Evolutionary conservation across 1,140 invertebrate genomes (phyloP), one percentile per base, ranked within the genome.

Genomic region (Calephelis nemesis): DNA sequence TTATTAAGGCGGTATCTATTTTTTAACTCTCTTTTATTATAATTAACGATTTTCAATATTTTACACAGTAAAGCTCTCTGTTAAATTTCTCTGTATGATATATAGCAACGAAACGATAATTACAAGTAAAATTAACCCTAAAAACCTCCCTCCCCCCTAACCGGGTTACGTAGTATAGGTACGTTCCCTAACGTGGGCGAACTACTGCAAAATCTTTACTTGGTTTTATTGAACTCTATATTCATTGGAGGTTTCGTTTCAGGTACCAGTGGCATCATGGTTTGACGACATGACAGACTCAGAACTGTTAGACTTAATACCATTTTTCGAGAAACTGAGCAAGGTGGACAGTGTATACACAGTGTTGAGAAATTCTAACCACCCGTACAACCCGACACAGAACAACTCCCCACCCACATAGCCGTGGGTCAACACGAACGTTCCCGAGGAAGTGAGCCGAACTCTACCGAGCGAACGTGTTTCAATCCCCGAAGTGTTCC

Each of bases 251-350:
- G 70, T 40, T 40, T 58, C 72, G 72, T 85, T 92, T 2, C 89
- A 98, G 98, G 97, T 99, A 90, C 98, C 98, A 88, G 97, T 99
- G 68, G 97, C 97, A 85, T 98, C 97, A 69, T 99, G 98, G 98
- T 99, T 99, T 92, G 98, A 99, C 91, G 98, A 99, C 90, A 97
- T 98, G 94, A 96, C 96, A 79, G 98, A 99, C 91, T 97, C 96
- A 64, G 98, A 99, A 93, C 93, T 99, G 58, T 93, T 98, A 75
- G 98, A 99, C 92, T 93, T 99, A 78, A 98, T 99, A 86, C 98
- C 98, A 69, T 97, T 99, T 87, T 98, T 99, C 89, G 98, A 99
- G 91, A 97, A 97, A 90, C 93, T 99, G 73, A 98, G 97, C 91
- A 97, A 96, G 93, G 96, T 98, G 78, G 97, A 98, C 83, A 97